phyloP scores from a whole-genome alignment of 2,888 invertebrate species.

The Zygaena filipendulae region DNA sequence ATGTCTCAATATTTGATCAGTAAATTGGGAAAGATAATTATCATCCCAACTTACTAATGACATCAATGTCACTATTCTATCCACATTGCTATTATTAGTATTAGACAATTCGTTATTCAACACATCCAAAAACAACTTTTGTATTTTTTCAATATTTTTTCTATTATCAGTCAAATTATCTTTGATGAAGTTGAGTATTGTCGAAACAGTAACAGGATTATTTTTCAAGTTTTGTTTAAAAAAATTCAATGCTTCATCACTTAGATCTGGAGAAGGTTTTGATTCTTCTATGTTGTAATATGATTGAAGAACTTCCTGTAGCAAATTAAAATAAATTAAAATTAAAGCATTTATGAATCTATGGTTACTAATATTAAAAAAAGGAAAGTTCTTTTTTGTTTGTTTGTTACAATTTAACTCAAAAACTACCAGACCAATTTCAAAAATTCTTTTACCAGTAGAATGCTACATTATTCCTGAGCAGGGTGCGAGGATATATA shows the following conservation, averaged over 20 bases:
- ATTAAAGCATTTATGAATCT: no score
- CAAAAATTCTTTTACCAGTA: no score
- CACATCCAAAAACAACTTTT: slow-evolving; percentile 38
- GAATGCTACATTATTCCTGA: no score
- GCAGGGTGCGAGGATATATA: no score
- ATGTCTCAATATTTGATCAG: slow-evolving; percentile 35
- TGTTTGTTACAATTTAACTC: no score
- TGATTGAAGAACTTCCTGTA: slow-evolving; percentile 46
- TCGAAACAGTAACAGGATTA: slow-evolving; percentile 50
- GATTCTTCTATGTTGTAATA: slow-evolving; percentile 36
- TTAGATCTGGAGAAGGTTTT: slow-evolving; percentile 33
- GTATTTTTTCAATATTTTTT: slow-evolving; percentile 30
- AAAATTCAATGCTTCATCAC: slow-evolving; percentile 37
- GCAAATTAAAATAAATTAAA: no score
- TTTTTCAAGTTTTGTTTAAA: slow-evolving; percentile 48
- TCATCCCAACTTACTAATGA: slow-evolving; percentile 45
- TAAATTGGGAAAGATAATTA: slow-evolving; percentile 31
- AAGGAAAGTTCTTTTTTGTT: no score
- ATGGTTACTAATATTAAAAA: no score
- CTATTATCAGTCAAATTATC: slow-evolving; percentile 25
- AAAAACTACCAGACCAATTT: no score
- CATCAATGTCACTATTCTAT: slow-evolving; percentile 42
- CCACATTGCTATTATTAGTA: slow-evolving; percentile 33
- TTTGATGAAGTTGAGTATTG: slow-evolving; percentile 36
- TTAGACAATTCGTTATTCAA: slow-evolving; percentile 40